phyloP scores from a whole-genome alignment of 2,888 invertebrate genomes.

The Cotesia congregata region DNA sequence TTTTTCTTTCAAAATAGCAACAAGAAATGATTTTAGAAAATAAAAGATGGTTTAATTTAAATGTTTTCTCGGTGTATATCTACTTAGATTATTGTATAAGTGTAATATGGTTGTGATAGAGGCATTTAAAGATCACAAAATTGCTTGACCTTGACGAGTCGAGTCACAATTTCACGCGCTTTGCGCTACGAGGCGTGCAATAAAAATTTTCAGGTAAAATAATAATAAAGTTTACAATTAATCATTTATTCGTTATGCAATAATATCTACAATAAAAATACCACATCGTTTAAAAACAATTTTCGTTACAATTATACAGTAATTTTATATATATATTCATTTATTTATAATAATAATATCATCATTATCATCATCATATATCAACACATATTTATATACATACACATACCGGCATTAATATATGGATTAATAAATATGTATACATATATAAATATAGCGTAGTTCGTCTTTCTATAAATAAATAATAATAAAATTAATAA shows the following conservation, averaged over 20 bases:
- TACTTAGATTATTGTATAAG: no score
- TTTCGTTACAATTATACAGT: constrained; percentile 69
- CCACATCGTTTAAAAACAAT: constrained; percentile 70
- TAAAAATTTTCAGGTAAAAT: constrained; percentile 9
- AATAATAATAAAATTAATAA: constrained; percentile 12
- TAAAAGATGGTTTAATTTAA: no score
- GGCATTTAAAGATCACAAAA: no score
- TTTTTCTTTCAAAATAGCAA: no score
- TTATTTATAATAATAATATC: no score
- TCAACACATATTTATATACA: neutral
- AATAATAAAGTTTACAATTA: constrained; percentile 59
- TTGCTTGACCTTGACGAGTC: no score
- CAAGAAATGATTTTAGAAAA: no score
- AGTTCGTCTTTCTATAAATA: no score
- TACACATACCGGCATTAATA: neutral
- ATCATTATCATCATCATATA: constrained; percentile 50
- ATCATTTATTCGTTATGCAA: constrained; percentile 70
- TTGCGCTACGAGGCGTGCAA: no score
- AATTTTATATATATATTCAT: constrained; percentile 50
- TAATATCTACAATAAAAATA: constrained; percentile 70
- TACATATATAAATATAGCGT: constrained; percentile 51
- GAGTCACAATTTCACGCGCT: no score
- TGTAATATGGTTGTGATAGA: no score
- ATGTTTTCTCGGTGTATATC: no score
- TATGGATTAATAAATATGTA: constrained; percentile 60